Base-by-base conservation (phyloP, 2,797 vertebrate species). In the Lagodon rhomboides region DNA sequence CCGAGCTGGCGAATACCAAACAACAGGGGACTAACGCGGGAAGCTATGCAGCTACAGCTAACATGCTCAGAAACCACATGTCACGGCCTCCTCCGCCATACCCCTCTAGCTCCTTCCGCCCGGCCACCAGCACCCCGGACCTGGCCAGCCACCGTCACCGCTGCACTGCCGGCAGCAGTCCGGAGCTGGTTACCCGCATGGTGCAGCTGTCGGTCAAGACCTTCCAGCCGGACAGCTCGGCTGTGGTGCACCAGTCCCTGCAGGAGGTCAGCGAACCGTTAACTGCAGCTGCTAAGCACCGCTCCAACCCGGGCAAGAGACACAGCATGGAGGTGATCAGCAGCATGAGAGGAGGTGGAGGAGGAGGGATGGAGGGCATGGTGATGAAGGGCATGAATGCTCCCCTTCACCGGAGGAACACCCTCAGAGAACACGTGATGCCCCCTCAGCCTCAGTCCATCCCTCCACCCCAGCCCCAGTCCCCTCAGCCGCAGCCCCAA, bases 121-220 rank as follows among this genome's bases (percentile, higher is more conserved):
- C 98, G 0, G 98, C 98, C 84, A 98, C 97, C 58, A 99, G 98
- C 93, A 99, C 98, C 0, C 98, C 98, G 0, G 98, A 99, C 92
- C 95, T 99, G 16, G 98, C 97, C 50, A 98, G 97, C 90, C 98
- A 98, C 88, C 96, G 97, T 25, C 97, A 97, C 86, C 96, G 94
- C 77, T 96, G 96, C 0, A 97, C 97, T 23, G 97, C 97, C 0
- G 96, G 97, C 82, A 99, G 97, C 91, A 99, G 97, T 75, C 98
- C 98, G 0, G 98, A 99, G 89, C 79, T 98, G 89, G 97, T 99
- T 4, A 97, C 97, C 1, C 97, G 98, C 20, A 98, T 98, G 90
- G 97, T 99, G n/a, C 98, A 98, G 93, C 96, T 99, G 50, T 97
- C 96, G 0, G 98, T 99, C 30, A 98, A 98, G 92, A 99, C 98